Conservation (phyloP, 1,140 invertebrate species). For the Lepidotrigona ventralis region DNA sequence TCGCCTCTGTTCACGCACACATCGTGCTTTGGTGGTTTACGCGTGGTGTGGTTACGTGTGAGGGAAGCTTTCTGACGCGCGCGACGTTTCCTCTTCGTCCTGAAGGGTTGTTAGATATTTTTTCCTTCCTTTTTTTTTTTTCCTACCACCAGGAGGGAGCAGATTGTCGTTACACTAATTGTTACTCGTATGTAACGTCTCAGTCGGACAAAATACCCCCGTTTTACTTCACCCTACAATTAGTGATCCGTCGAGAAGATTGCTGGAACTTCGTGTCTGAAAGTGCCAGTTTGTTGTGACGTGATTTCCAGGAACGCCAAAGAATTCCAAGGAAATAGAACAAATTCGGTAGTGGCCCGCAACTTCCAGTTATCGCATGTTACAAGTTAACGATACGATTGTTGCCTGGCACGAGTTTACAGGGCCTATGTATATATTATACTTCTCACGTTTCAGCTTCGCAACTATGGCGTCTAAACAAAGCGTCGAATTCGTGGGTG, state of each 20-base stretch:
- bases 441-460: constrained; percentile 55
- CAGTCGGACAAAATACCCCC: constrained; percentile 34
- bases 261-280: not conserved
- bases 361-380: not conserved
- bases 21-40: constrained; percentile 32
- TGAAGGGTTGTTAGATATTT: constrained; percentile 60
- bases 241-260: not conserved
- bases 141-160: constrained; percentile 38
- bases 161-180: constrained; percentile 71
- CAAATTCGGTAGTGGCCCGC: not conserved
- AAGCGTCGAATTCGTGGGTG: constrained; percentile 51
- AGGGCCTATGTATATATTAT: not conserved
- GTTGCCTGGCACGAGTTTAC: constrained; percentile 36
- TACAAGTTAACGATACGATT: constrained; percentile 46
- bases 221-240: constrained; percentile 23
- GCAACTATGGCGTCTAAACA: constrained; percentile 59
- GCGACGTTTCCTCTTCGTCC: constrained; percentile 60
- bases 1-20: not conserved
- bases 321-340: not conserved
- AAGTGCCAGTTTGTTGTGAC: not conserved
- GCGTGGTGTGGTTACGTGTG: constrained; percentile 20
- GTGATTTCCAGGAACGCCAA: too few relatives aligned
- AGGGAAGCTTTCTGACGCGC: constrained; percentile 33
- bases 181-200: constrained; percentile 54
- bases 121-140: constrained; percentile 35